Conservation (phyloP, 2,113 vertebrate genomes). For the Ptyas mucosa region DNA sequence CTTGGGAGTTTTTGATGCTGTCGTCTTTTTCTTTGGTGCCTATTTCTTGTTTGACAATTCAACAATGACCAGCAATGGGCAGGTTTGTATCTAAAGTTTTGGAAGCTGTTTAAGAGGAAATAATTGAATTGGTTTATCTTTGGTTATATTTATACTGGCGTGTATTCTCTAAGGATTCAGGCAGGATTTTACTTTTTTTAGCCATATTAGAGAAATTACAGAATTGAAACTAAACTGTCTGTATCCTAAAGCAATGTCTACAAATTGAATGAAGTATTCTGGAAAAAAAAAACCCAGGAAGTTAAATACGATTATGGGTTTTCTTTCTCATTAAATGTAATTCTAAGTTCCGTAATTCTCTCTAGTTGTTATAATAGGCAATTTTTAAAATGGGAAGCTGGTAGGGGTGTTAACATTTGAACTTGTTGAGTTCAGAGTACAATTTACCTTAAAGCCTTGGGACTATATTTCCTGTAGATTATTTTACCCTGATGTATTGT, state of each 20-base stretch:
- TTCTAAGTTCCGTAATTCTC: neutral
- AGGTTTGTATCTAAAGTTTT: conserved; percentile 73
- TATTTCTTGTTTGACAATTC: conserved; percentile 96
- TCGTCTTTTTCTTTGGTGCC: conserved; percentile 96
- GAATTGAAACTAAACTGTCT: neutral
- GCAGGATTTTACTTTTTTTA: neutral
- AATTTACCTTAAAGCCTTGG: neutral
- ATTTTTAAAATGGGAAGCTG: neutral
- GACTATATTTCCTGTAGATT: neutral
- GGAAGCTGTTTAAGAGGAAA: neutral
- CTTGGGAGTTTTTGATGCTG: conserved; percentile 88
- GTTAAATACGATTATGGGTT: neutral
- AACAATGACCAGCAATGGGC: conserved; percentile 91
- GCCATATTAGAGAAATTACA: neutral
- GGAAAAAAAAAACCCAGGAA: neutral
- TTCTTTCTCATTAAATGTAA: neutral
- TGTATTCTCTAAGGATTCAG: neutral
- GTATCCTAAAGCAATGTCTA: neutral
- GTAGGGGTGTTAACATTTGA: neutral
- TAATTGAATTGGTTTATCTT: neutral
- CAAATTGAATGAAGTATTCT: neutral
- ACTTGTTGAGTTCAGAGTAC: neutral
- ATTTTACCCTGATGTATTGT: neutral
- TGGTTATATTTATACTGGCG: neutral
- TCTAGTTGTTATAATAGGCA: neutral